Percentiles rank a stretch among this genome's conserved stretches.
phyloP scores from a whole-genome alignment of 2,888 invertebrate genomes.

The Leptinotarsa tumamoca region DNA sequence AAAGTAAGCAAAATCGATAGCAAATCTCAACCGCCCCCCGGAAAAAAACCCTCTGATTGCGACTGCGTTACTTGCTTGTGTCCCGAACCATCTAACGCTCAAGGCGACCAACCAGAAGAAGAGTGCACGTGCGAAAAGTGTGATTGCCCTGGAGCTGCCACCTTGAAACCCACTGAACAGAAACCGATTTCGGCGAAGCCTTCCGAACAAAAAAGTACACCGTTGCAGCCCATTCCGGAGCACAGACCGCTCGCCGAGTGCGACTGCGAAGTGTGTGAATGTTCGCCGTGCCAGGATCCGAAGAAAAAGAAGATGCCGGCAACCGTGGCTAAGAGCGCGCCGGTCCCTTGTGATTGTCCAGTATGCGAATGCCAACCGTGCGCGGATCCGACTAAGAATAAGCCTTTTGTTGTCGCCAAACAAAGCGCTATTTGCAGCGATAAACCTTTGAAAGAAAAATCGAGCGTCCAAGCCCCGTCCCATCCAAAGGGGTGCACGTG shows the following conservation, averaged over 20 bases:
- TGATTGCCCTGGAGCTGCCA: slow-evolving; percentile 29
- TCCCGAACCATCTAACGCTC: neutral
- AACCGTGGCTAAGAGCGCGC: neutral
- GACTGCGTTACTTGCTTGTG: slow-evolving; percentile 16
- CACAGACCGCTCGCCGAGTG: slow-evolving; percentile 11
- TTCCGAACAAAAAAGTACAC: no score
- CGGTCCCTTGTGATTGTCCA: slow-evolving; percentile 25
- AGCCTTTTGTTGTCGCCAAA: neutral
- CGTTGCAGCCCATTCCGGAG: slow-evolving; percentile 14
- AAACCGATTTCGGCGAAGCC: no score
- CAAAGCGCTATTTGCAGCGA: neutral
- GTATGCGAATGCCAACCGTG: slow-evolving; percentile 35
- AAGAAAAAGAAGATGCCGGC: slow-evolving; percentile 25
- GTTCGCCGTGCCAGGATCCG: slow-evolving; percentile 37
- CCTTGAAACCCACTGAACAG: neutral
- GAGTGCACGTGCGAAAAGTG: slow-evolving; percentile 35
- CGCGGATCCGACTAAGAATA: slow-evolving; percentile 35
- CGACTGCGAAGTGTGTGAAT: slow-evolving; percentile 37
- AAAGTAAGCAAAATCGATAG: neutral
- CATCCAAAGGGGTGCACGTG: slow-evolving; percentile 30
- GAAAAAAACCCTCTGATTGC: slow-evolving; percentile 23
- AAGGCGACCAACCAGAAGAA: slow-evolving; percentile 21
- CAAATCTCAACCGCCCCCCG: neutral
- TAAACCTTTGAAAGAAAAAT: neutral
- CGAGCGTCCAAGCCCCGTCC: no score